phyloP scores from a whole-genome alignment of 2,113 vertebrate species.

The Brachionichthys hirsutus region DNA sequence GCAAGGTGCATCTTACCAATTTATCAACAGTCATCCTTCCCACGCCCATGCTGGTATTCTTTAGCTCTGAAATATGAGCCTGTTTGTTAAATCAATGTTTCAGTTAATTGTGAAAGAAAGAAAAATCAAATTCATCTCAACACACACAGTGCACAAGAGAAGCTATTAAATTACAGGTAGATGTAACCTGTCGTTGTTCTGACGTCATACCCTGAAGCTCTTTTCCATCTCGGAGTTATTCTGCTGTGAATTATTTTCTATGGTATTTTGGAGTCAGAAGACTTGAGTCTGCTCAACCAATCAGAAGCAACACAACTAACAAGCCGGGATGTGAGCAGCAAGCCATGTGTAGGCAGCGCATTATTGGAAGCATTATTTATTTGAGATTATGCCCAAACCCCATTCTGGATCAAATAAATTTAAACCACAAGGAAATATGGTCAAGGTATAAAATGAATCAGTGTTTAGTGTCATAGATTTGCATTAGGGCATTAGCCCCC shows the following conservation, averaged over 20 bases:
- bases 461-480: conserved; percentile 46
- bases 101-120: conserved; percentile 9
- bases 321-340: conserved; percentile 7
- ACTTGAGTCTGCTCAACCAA: conserved; percentile 27
- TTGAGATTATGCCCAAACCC: conserved; percentile 17
- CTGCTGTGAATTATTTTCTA: not conserved
- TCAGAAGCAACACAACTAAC: conserved; percentile 30
- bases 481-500: conserved; percentile 38
- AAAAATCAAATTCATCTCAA: conserved; percentile 1
- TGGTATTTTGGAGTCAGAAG: conserved; percentile 11
- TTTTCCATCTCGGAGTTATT: conserved; percentile 9
- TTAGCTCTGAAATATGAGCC: conserved; percentile 12
- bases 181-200: not conserved
- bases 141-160: too few species aligned
- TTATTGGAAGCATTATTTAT: conserved; percentile 27
- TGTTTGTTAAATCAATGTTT: not conserved
- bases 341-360: not conserved
- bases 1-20: conserved; percentile 49
- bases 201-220: conserved; percentile 5
- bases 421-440: conserved; percentile 24
- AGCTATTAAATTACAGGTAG: conserved; percentile 2
- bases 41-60: conserved; percentile 5
- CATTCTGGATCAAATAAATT: conserved; percentile 13
- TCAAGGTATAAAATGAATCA: conserved; percentile 20
- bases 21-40: conserved; percentile 38